Evolutionary conservation across 2,888 invertebrate species (phyloP).

Genomic region (Theretra japonica): DNA sequence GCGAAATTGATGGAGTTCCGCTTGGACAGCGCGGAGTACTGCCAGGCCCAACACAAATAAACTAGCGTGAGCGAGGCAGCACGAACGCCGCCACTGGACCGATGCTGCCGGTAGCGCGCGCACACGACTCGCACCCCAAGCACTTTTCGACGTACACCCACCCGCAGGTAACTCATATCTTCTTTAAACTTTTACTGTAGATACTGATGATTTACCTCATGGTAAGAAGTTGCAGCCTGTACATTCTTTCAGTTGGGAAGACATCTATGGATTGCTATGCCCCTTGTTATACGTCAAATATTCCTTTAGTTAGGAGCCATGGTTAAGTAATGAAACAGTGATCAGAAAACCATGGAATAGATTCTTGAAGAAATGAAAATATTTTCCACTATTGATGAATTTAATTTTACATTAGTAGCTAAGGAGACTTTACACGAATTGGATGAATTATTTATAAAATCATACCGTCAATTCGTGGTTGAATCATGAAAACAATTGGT

Average conservation of each 20-base stretch:
- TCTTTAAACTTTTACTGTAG: neutral
- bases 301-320: too few relatives aligned
- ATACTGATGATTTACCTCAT: neutral
- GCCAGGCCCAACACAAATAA: slow-evolving; percentile 99
- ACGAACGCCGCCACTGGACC: slow-evolving; percentile 64
- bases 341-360: too few relatives aligned
- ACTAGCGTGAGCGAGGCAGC: slow-evolving; percentile 67
- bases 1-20: slow-evolving; percentile 99
- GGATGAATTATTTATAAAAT: too few relatives aligned
- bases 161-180: slow-evolving; percentile 60
- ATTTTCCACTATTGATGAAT: too few relatives aligned
- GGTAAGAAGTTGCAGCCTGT: too few relatives aligned
- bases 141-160: slow-evolving; percentile 68
- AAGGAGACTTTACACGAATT: too few relatives aligned
- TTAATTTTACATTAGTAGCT: neutral
- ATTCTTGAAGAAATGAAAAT: too few relatives aligned
- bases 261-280: too few relatives aligned
- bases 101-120: slow-evolving; percentile 76
- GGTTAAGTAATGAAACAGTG: too few relatives aligned
- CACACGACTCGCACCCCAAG: slow-evolving; percentile 66
- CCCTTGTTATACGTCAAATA: too few relatives aligned
- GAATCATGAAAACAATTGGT: neutral
- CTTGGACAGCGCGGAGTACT: slow-evolving; percentile 99
- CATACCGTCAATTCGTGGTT: neutral
- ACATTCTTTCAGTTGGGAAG: too few relatives aligned